Evolutionary conservation across 2,113 vertebrate species (phyloP), one percentile per base, ranked within the genome.

Genomic region (Hemichromis elongatus): DNA sequence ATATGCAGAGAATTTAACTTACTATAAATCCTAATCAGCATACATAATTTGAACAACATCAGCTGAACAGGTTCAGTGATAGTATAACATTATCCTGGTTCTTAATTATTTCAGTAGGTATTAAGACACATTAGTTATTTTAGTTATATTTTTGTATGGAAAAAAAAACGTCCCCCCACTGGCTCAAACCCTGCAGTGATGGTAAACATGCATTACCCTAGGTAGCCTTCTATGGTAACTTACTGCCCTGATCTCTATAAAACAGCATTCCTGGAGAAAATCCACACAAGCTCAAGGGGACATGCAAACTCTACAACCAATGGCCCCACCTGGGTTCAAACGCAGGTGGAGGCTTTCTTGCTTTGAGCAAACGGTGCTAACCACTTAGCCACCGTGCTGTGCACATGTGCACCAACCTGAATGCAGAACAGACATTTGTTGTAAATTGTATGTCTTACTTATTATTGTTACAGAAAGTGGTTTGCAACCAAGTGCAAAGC

Each of bases 1-100:
- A 47, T 42, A 52, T 19, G 9, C 18, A 70, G 40, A 70, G 3
- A 70, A 70, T 0, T 6, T 42, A 68, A 16, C 63, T 14, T 16
- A 42, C 13, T 24, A 42, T 6, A 0, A 68, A 37, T 21, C 18
- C 18, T 3, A 42, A 42, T 42, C 42, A 0, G 0, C 19, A 68
- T 42, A 68, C 3, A 68, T 42, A 68, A 42, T 1, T 26, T n/a
- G 24, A 40, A 40, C 11, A 21, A 40, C 37, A 24, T 3, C 12
- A 68, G 61, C 35, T 40, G 11, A 66, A 66, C 61, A 40, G 11
- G 61, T 66, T 21, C 33, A 66, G 5, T 66, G 61, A 37, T 68
- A 16, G n/a, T 42, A 42, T 24, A 68, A 24, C 12, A 68, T 21
- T 68, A 42, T 24, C 63, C 63, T 66, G 3, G 61, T 40, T 66